Evolutionary conservation across 2,888 invertebrate species (phyloP).

Genomic region (Itoplectis maculator): DNA sequence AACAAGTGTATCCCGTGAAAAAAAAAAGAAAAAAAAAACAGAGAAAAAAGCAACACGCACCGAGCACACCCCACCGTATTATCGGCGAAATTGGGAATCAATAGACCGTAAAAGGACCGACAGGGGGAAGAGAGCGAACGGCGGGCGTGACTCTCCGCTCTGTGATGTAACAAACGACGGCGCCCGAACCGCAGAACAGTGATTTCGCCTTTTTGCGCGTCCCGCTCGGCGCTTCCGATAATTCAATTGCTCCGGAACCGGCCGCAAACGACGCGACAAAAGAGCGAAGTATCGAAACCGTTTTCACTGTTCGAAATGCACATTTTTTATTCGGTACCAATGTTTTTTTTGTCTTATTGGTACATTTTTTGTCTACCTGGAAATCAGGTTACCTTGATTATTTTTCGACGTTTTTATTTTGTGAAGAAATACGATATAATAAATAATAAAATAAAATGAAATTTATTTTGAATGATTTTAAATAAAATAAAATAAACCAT

Average conservation of each 20-base stretch:
- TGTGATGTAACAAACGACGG: conserved; percentile 66
- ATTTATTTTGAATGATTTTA: no score
- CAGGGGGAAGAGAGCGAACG: no score
- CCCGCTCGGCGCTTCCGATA: conserved; percentile 46
- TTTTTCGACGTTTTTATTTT: no score
- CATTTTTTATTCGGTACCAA: background rate
- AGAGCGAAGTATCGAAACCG: background rate
- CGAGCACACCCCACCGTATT: conserved; percentile 77
- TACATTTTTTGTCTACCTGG: no score
- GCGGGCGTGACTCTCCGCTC: conserved; percentile 54
- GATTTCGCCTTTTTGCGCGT: conserved; percentile 51
- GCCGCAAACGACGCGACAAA: background rate
- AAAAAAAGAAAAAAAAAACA: conserved; percentile 50
- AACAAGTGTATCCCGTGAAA: conserved; percentile 82
- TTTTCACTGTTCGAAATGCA: background rate
- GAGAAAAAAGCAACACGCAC: no score
- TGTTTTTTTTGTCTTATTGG: background rate
- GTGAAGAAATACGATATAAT: no score
- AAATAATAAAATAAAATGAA: no score
- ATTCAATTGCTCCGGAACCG: conserved; percentile 53
- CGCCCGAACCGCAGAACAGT: conserved; percentile 60
- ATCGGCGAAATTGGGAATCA: conserved; percentile 84
- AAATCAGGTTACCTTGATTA: background rate
- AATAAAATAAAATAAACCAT: no score
- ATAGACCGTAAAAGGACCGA: conserved; percentile 81